Conservation (phyloP, 2,797 vertebrate genomes). For the Tarsius wallacei region DNA sequence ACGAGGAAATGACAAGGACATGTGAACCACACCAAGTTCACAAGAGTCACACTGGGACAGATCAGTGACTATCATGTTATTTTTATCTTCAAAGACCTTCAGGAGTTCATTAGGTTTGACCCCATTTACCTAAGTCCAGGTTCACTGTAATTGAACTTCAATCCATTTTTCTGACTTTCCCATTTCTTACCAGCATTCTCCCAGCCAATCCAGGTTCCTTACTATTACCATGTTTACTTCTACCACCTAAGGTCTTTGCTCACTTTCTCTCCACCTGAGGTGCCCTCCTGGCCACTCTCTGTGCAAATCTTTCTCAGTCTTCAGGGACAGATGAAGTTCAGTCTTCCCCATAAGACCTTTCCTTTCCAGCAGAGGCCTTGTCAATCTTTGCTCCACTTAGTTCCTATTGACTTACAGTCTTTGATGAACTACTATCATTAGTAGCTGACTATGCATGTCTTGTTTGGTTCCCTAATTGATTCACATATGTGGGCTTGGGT, state of each 20-base stretch:
- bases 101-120: not conserved
- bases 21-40: not conserved
- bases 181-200: not conserved
- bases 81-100: not conserved
- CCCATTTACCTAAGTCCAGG: not conserved
- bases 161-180: not conserved
- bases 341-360: not conserved
- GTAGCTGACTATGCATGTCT: not conserved
- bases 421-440: not conserved
- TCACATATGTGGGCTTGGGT: not conserved
- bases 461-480: not conserved
- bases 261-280: not conserved
- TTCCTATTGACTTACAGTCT: not conserved
- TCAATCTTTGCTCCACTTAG: not conserved
- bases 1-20: not conserved
- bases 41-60: not conserved
- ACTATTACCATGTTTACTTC: not conserved
- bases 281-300: not conserved
- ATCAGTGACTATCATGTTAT: not conserved
- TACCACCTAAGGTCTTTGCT: not conserved
- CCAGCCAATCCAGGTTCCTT: not conserved
- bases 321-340: not conserved
- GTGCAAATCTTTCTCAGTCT: not conserved
- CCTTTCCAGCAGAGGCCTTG: not conserved
- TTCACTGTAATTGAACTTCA: not conserved